Base-by-base conservation (phyloP, 92 coral and sea anemone species). In the Zoanthus solanderi region DNA sequence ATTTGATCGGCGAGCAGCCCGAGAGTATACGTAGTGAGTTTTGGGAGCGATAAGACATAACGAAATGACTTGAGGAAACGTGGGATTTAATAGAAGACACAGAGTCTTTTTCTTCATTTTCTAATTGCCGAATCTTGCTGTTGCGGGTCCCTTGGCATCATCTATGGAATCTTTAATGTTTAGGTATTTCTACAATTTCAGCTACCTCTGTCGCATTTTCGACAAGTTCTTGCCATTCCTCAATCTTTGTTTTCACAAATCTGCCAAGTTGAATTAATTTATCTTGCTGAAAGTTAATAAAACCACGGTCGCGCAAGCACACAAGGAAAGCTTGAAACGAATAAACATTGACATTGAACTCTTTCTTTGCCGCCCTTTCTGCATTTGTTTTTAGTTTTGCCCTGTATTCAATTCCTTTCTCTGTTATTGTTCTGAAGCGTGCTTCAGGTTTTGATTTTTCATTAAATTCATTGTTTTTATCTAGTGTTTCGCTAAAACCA, bases 351-450 rank as follows among this genome's bases (percentile, higher is more conserved):
- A 63, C 60, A 54, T 66, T 47, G 82, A 89, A 85, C 6, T 42
- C 57, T 83, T 92, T 89, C 53, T 7, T 56, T 72, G 91, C 83
- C 47, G 88, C 29, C 79, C 52, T 66, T 6, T 87, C 94, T 28
- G 84, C 69, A 18, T 86, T 92, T 75, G 82, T 87, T 75, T 71
- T 85, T 66, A 58, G 57, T 45, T 79, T 69, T 9, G 66, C 67
- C 71, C 74, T 69, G 87, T 67, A 92, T 71, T 85, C 90, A 13
- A 92, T 75, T 48, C 92, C 88, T 81, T 84, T 91, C 86, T 89
- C 92, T 2, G 90, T 92, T 92, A 91, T 71, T 4, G 86, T 77
- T 86, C 94, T 87, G 75, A 58, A n/a, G 44, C 89, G 91, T 71
- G 87, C 77, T 89, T 81, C 91, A 46, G 91, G 18, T 47, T 4